Evolutionary conservation across 1,140 invertebrate species (phyloP), one percentile per base, ranked within the genome.

Genomic region (Marisa cornuarietis): DNA sequence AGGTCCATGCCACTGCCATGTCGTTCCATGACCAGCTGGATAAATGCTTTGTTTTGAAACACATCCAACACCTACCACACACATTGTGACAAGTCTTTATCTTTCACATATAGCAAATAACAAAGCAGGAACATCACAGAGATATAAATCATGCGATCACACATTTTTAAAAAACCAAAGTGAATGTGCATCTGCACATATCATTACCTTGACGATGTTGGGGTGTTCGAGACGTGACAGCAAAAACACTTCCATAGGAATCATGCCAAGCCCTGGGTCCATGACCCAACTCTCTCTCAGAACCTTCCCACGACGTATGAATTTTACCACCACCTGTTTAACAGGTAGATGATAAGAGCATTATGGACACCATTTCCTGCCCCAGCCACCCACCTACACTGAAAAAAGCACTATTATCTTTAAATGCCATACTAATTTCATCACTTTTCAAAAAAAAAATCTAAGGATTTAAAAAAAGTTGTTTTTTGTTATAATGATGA

Each of bases 11-110:
- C 95, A 49, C 93, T 93, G n/a, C 95, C 95, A 88, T 95, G 94
- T 83, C 95, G 95, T 87, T 95, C 95, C 94, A 95, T 95, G 24
- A 95, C 94, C 92, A 95, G 92, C 91, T 95, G 94, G 84, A 94
- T 94, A 86, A 94, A 95, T 68, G 93, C 92, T 5, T 94, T 93
- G 86, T 95, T 95, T 88, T 95, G 94, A 89, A 93, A 95, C 42
- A 94, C 93, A 86, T 95, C 94, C 66, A 95, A 81, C n/a, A 95
- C 92, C 82, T 93, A 91, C 3, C 93, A 92, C 92, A 83, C 26
- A 82, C 49, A 82, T 16, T 42, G 49, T 80, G 22, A 65, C 72
- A 18, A 22, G 22, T 80, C 68, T 10, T 10, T 63, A 63, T 58
- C 24, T 31, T 51, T 11, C 20, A 14, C 5, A 9, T n/a, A 49